Evolutionary conservation across 2,797 vertebrate species (phyloP).

Genomic region (Diceros bicornis): DNA sequence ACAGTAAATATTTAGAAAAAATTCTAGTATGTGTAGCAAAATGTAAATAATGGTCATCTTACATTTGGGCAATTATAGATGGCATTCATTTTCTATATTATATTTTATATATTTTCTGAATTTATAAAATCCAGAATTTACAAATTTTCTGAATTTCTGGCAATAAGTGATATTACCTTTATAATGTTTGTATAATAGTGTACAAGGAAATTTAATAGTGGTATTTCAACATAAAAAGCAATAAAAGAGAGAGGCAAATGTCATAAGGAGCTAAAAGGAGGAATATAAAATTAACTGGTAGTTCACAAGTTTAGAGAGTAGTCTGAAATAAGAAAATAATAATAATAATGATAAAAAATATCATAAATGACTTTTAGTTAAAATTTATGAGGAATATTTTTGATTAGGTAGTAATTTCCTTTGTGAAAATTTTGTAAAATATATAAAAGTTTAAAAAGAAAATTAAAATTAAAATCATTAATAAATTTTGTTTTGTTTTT

Average conservation of each 20-base stretch:
- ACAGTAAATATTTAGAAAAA: conserved; percentile 32
- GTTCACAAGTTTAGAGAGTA: neutral
- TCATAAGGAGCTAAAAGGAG: neutral
- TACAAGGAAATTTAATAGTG: neutral
- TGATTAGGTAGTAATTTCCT: neutral
- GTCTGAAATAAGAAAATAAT: conserved; percentile 7
- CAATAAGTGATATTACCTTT: neutral
- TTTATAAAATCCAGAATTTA: neutral
- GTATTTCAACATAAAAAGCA: neutral
- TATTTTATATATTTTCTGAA: conserved; percentile 16
- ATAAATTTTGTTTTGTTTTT: neutral
- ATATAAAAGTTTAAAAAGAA: neutral
- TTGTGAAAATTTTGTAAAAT: neutral
- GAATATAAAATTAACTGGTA: neutral
- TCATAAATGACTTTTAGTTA: neutral
- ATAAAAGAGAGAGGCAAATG: neutral
- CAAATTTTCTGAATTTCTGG: neutral
- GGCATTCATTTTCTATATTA: neutral
- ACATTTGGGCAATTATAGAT: neutral
- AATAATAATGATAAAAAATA: neutral
- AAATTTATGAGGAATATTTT: neutral
- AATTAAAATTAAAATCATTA: conserved; percentile 19
- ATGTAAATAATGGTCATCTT: neutral
- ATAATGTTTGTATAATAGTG: neutral
- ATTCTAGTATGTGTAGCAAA: neutral